Evolutionary conservation across 2,113 vertebrate genomes (phyloP), one percentile per base, ranked within the genome.

Genomic region (Benitochromis conjunctus): DNA sequence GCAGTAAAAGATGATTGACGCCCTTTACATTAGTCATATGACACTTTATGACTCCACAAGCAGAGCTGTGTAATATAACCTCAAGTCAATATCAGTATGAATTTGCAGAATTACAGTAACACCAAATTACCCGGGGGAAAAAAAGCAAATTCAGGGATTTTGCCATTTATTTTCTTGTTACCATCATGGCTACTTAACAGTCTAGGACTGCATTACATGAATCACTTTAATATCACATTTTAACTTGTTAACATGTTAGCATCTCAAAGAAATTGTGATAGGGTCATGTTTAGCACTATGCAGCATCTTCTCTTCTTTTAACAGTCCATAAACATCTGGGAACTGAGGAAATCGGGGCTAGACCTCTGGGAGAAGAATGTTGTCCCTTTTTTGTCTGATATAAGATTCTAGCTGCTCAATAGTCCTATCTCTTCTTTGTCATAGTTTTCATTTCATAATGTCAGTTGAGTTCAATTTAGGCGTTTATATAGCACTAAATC

Each of bases 1-100:
- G 14, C 18, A 24, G 36, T 79, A 71, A 84, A 85, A 80, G 84
- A 86, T 85, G 82, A 86, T 53, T 86, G 57, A 82, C 26, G 18
- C 38, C 6, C 19, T 64, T 34, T 36, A 81, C 21, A 85, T 56
- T 55, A 54, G 80, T 66, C 80, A 76, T 55, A 51, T 57, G 24
- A 62, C 34, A 62, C 29, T 82, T 56, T 18, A 12, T 46, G 60
- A 19, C 69, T 74, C 43, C 43, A 18, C 48, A 76, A 51, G 69
- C 31, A 54, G 41, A 79, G 64, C 43, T 60, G 38, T 81, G 48
- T 9, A 7, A 86, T 56, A 21, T 14, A 55, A 79, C 71, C 86
- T 69, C 36, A 80, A 84, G 76, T 86, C 56, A 80, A 41, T 82
- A 71, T 24, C 18, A 3, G 26, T n/a, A 26, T 36, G 24, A 83